Base-by-base conservation (phyloP, 1,140 invertebrate species). In the Homarus americanus region DNA sequence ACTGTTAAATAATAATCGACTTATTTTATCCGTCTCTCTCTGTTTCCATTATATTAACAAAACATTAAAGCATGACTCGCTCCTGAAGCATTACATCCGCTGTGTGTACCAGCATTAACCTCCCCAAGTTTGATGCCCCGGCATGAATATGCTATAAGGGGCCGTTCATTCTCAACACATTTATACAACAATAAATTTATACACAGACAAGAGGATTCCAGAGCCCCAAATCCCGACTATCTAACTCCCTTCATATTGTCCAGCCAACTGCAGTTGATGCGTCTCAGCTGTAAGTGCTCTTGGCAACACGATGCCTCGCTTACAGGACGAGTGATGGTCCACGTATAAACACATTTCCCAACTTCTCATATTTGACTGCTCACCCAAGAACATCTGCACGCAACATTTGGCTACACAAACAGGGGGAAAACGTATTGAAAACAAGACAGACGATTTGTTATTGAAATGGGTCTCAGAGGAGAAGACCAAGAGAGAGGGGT, bases 161-260 rank as follows among this genome's bases (percentile, higher is more conserved):
- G n/a, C 28, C n/a, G 63, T 24, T 32, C 63, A 32, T 28, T 32
- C 63, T 69, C 17, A 32, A 69, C 63, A 69, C 63, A 69, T 69
- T 69, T 69, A 32, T 69, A 69, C n/a, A 69, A 69, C 63, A 69
- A 69, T 69, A 69, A 69, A 69, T 32, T 69, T 69, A 58, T 58
- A 58, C 53, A 58, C 53, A 69, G 63, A 24, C n/a, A 32, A 32
- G 63, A 69, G 63, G 63, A 69, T 69, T 32, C 63, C 63, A 32
- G 63, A 4, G n/a, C n/a, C 28, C 63, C 63, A 69, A 28, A 69
- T 69, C 63, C 12, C n/a, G 63, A 69, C 28, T 69, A 32, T 69
- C n/a, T 9, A 32, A 28, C n/a, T 69, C n/a, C 63, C n/a, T 69
- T 69, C 63, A 9, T 5, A 24, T 9, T 69, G 63, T 69, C 63